phyloP scores from a whole-genome alignment of 2,888 invertebrate species.

The Anthophora plumipes region DNA sequence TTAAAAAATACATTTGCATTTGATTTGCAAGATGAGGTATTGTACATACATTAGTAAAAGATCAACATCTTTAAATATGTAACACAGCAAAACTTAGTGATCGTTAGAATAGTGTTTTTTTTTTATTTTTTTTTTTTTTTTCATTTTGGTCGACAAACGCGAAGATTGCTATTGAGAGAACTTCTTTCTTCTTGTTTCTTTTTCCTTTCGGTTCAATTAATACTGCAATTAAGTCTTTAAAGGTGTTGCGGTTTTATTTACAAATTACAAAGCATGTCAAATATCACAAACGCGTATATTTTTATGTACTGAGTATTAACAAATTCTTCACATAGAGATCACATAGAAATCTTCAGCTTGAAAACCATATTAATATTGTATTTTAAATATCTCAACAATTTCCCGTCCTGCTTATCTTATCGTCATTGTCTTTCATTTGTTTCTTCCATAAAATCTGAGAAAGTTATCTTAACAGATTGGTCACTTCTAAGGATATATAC shows the following conservation, averaged over 20 bases:
- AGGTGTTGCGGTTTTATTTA: conserved; percentile 34
- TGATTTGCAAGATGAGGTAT: conserved; percentile 20
- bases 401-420: not conserved
- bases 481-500: not conserved
- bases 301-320: conserved; percentile 39
- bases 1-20: conserved; percentile 46
- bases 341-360: conserved; percentile 3
- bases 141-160: not conserved
- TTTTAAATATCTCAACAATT: conserved; percentile 10
- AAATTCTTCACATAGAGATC: conserved; percentile 14
- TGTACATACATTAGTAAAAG: conserved; percentile 26
- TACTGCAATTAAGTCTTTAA: conserved; percentile 2
- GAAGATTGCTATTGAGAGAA: too few relatives aligned
- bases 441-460: conserved; percentile 3
- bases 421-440: not conserved
- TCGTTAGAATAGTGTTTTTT: not conserved
- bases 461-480: conserved; percentile 6
- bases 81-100: conserved; percentile 12
- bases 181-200: too few relatives aligned
- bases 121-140: not conserved
- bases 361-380: not conserved
- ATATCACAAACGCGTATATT: conserved; percentile 29
- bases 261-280: conserved; percentile 33
- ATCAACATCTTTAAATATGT: conserved; percentile 1
- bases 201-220: too few relatives aligned